phyloP scores from a whole-genome alignment of 2,113 vertebrate genomes.

The Pontoporia blainvillei region DNA sequence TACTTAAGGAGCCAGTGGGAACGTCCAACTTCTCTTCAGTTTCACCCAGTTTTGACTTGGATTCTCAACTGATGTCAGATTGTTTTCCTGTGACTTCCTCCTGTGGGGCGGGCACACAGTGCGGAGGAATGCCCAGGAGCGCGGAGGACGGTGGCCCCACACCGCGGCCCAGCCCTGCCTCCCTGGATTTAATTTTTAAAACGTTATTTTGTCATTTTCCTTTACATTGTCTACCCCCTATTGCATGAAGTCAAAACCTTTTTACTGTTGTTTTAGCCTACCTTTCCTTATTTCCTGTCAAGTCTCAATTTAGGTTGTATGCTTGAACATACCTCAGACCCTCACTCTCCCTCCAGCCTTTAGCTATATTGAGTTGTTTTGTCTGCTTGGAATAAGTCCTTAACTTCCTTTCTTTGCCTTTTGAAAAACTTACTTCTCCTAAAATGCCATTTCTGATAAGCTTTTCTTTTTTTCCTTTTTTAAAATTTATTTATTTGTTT shows the following conservation, averaged over 20 bases:
- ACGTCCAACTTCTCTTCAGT: too few species aligned
- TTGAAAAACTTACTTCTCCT: background rate
- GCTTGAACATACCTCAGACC: background rate
- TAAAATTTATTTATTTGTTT: too few species aligned
- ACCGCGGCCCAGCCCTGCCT: too few species aligned
- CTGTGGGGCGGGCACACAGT: too few species aligned
- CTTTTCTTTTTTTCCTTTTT: too few species aligned
- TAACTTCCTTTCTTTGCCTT: background rate
- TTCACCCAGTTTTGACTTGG: too few species aligned
- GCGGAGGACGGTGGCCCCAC: too few species aligned
- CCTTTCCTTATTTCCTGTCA: background rate
- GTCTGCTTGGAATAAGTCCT: background rate
- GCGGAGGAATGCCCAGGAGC: too few species aligned
- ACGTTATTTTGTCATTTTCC: background rate
- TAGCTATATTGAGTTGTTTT: background rate
- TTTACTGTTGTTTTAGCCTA: background rate
- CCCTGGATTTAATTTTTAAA: slow-evolving; percentile 11
- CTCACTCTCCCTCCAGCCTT: background rate
- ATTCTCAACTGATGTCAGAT: too few species aligned
- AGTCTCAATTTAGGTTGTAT: background rate
- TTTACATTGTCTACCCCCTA: background rate
- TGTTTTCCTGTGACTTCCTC: too few species aligned
- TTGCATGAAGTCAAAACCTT: background rate
- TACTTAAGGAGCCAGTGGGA: too few species aligned
- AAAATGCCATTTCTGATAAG: background rate